Evolutionary conservation across 2,113 vertebrate species (phyloP).

Genomic region (Spea bombifrons): DNA sequence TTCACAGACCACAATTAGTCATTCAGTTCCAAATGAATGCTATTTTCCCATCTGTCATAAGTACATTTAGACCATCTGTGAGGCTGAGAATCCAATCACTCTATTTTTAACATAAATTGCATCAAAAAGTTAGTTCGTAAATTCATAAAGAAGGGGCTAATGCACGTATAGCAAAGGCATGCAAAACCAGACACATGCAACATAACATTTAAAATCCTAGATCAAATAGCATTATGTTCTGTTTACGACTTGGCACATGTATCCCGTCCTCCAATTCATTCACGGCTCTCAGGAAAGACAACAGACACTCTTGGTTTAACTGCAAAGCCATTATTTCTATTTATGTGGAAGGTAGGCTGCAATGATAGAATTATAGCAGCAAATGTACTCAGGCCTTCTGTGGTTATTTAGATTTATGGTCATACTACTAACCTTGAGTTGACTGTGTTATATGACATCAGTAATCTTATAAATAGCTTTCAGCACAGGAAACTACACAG

Average conservation of each 20-base stretch:
- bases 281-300: slow-evolving; percentile 44
- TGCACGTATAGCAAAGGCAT: background rate
- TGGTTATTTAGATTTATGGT: slow-evolving; percentile 46
- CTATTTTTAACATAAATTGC: slow-evolving; percentile 11
- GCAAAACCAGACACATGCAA: background rate
- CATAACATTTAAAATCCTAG: slow-evolving; percentile 1
- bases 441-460: slow-evolving; percentile 48
- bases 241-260: slow-evolving; percentile 25
- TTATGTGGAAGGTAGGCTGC: slow-evolving; percentile 46
- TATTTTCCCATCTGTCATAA: slow-evolving; percentile 38
- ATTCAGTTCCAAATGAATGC: slow-evolving; percentile 23
- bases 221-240: slow-evolving; percentile 19
- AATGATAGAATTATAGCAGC: slow-evolving; percentile 44
- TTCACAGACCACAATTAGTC: slow-evolving; percentile 33
- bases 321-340: slow-evolving; percentile 45
- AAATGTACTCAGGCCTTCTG: slow-evolving; percentile 47
- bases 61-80: slow-evolving; percentile 41
- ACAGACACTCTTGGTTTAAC: slow-evolving; percentile 46
- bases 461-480: slow-evolving; percentile 46
- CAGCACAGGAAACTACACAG: slow-evolving; percentile 22
- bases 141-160: slow-evolving; percentile 6
- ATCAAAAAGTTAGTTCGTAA: slow-evolving; percentile 1
- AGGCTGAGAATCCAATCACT: slow-evolving; percentile 17
- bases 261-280: slow-evolving; percentile 41
- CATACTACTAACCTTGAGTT: slow-evolving; percentile 43